A percentile compares a stretch with the other conserved stretches of the same genome.
Evolutionary conservation across 1,140 invertebrate species (phyloP).

Genomic region (Melitaea cinxia): DNA sequence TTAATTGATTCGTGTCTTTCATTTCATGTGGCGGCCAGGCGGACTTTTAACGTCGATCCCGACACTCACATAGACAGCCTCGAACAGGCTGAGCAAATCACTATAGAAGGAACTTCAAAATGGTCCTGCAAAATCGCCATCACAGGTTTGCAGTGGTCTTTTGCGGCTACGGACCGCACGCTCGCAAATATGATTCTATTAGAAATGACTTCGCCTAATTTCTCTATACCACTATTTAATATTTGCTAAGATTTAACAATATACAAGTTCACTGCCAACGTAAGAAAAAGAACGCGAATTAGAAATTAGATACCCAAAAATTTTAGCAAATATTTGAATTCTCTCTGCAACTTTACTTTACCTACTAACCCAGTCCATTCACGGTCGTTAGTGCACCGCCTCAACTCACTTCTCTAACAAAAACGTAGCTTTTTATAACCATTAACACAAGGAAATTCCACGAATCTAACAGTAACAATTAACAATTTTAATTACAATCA

Average conservation of each 20-base stretch:
- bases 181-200: conserved; percentile 92
- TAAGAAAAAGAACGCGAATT: not conserved
- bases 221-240: conserved; percentile 65
- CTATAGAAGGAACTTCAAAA: conserved; percentile 99
- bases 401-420: conserved; percentile 65
- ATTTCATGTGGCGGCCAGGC: conserved; percentile 86
- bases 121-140: conserved; percentile 99
- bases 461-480: conserved; percentile 64
- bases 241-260: conserved; percentile 60
- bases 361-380: conserved; percentile 66
- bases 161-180: conserved; percentile 77
- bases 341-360: conserved; percentile 71
- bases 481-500: conserved; percentile 6
- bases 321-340: conserved; percentile 67
- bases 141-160: conserved; percentile 89
- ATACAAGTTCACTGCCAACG: not conserved
- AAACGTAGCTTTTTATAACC: conserved; percentile 62
- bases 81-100: conserved; percentile 97
- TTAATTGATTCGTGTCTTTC: conserved; percentile 77
- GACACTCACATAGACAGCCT: conserved; percentile 99
- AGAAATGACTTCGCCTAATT: conserved; percentile 75
- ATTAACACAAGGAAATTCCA: conserved; percentile 76
- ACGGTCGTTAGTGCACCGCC: conserved; percentile 76
- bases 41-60: conserved; percentile 98
- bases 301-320: not conserved